Percentiles rank a stretch among this genome's conserved stretches.
phyloP scores from a whole-genome alignment of 1,140 invertebrate genomes.

The Mizuhopecten yessoensis region DNA sequence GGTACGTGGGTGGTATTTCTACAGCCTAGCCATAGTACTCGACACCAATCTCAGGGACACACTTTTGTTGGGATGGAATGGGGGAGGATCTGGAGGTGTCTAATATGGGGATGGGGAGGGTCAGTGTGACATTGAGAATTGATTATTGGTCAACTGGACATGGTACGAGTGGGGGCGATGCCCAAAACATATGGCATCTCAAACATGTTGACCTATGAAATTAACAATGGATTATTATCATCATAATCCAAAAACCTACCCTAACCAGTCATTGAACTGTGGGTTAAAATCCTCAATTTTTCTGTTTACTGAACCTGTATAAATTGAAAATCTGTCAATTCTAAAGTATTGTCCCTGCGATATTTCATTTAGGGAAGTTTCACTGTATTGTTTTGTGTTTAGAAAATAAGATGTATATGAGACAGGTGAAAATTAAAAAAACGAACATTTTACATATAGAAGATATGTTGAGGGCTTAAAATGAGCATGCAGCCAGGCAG shows the following conservation, averaged over 20 bases:
- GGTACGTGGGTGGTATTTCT: slow-evolving; percentile 24
- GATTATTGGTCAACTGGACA: neutral
- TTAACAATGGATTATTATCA: too few species aligned
- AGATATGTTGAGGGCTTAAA: neutral
- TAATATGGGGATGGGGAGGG: neutral
- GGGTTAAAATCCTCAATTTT: too few species aligned
- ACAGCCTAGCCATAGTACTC: neutral
- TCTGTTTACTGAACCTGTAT: too few species aligned
- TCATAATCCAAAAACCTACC: too few species aligned
- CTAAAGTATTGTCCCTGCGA: too few species aligned
- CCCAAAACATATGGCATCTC: too few species aligned
- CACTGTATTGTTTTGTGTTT: neutral
- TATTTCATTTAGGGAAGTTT: too few species aligned
- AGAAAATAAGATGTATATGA: neutral
- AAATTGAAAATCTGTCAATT: too few species aligned
- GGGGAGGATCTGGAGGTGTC: too few species aligned
- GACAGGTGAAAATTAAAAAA: neutral
- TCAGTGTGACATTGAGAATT: neutral
- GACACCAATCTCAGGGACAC: neutral
- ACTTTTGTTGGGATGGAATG: neutral
- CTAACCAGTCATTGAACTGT: too few species aligned
- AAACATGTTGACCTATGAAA: too few species aligned
- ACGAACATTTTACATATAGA: neutral
- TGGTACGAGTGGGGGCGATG: too few species aligned
- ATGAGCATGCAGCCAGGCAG: neutral